Evolutionary conservation across 2,888 invertebrate species (phyloP), one percentile per base, ranked within the genome.

Genomic region (Clusia tigrina): DNA sequence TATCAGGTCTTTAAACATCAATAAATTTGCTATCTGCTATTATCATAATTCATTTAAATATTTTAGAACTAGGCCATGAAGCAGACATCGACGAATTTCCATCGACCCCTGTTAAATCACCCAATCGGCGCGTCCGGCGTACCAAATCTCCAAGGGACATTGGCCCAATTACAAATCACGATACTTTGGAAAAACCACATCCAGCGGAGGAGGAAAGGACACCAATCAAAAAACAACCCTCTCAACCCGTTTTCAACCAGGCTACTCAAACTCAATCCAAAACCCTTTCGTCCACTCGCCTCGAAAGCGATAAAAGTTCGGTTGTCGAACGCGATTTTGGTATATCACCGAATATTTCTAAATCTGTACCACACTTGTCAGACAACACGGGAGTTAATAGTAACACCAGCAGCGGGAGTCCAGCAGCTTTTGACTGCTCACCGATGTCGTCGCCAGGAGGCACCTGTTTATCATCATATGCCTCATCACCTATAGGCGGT

Each of bases 11-110:
- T n/a, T n/a, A n/a, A n/a, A n/a, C n/a, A n/a, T n/a, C n/a, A n/a
- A n/a, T n/a, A n/a, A n/a, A n/a, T n/a, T n/a, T n/a, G n/a, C n/a
- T n/a, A 32, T 12, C 32, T 32, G 32, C 6, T 32, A 32, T 32
- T 3, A 42, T n/a, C 9, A 42, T 42, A 42, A n/a, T n/a, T n/a
- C n/a, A n/a, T n/a, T n/a, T n/a, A n/a, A n/a, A n/a, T n/a, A n/a
- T n/a, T n/a, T n/a, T 17, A 17, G 42, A 42, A 42, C 2, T 17
- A 10, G 15, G 69, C 2, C 59, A 71, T 18, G 77, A 79, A 37
- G 81, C 74, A 0, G 81, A 81, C 51, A 65, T 80, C n/a, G 81
- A 81, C 69, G 81, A 81, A 51, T 80, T 77, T 74, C 78, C 81
- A 0, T 71, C 74, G n/a, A 71, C 78, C 1, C 73, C 81, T 2